A percentile compares a stretch with the other conserved stretches of the same genome.
phyloP scores from a whole-genome alignment of 2,888 invertebrate genomes.

The Drosophila robusta region DNA sequence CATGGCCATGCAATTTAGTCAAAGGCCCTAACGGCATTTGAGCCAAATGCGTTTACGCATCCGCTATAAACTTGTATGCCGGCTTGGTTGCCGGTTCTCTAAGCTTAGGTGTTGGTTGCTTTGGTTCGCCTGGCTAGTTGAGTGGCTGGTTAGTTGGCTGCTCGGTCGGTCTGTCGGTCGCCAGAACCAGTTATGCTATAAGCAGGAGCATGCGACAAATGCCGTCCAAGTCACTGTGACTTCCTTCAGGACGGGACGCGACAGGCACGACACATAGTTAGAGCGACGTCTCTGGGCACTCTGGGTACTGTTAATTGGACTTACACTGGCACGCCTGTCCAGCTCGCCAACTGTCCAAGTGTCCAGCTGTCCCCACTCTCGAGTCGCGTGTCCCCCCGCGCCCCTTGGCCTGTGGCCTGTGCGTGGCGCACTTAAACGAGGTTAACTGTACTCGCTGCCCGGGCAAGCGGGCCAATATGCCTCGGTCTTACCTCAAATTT shows the following conservation, averaged over 20 bases:
- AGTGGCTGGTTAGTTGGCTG: slow-evolving; percentile 25
- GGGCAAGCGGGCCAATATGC: slow-evolving; percentile 39
- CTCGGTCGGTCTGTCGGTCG: slow-evolving; percentile 54
- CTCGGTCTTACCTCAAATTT: slow-evolving; percentile 66
- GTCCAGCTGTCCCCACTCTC: slow-evolving; percentile 15
- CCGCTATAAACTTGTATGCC: slow-evolving; percentile 83
- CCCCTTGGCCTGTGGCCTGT: slow-evolving; percentile 24
- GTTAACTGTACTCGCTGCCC: slow-evolving; percentile 75
- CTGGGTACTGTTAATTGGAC: slow-evolving; percentile 76
- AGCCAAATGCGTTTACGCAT: slow-evolving; percentile 84
- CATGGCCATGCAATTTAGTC: slow-evolving; percentile 81
- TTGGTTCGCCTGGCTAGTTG: slow-evolving; percentile 25
- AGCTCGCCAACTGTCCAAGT: slow-evolving; percentile 8
- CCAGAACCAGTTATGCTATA: slow-evolving; percentile 80
- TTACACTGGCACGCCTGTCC: slow-evolving; percentile 60
- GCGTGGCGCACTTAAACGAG: slow-evolving; percentile 80
- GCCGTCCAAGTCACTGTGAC: slow-evolving; percentile 71
- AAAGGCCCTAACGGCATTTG: slow-evolving; percentile 84
- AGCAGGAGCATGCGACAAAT: slow-evolving; percentile 81
- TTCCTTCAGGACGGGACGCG: slow-evolving; percentile 71
- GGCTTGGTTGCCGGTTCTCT: slow-evolving; percentile 69
- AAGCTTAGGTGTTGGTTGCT: slow-evolving; percentile 55
- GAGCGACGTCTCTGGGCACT: slow-evolving; percentile 50
- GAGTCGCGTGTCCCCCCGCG: neutral
- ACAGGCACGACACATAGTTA: slow-evolving; percentile 53